Base-by-base conservation (phyloP, 2,113 vertebrate species). In the Jaculus jaculus region DNA sequence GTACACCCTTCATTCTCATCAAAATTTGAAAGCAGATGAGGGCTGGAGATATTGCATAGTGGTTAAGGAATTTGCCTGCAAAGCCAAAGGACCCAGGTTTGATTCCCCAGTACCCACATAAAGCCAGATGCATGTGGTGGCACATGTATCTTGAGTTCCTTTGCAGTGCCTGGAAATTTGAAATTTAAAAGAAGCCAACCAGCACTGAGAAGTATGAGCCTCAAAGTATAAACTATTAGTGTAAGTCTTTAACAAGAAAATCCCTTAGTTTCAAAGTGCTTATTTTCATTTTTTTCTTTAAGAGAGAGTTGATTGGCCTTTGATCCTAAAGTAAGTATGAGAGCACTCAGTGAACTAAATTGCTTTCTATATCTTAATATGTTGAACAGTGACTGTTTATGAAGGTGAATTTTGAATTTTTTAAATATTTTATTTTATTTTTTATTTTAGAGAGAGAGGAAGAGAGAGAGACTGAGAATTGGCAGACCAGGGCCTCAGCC, bases 311-410 rank as follows among this genome's bases (percentile, higher is more conserved):
- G 32, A 79, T 65, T 89, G 26, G 4, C 39, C 42, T 92, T 88
- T 79, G 39, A 58, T 79, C 18, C 17, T 86, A 92, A 88, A 84
- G 82, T 89, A 39, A 83, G 79, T 89, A 91, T 90, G 51, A 79
- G 90, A 94, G 85, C 23, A 82, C 47, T 47, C 80, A 65, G 13
- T 85, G 34, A 68, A 3, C 78, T 84, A 68, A 39, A 73, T 39
- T 85, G 34, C 71, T 92, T 82, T 23, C n/a, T 37, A 39, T 84
- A 71, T 69, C 37, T 7, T 54, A 18, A 21, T 66, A 54, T 83
- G 72, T 71, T 65, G 66, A 15, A 17, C 26, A 78, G 3, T 79
- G 24, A 61, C 60, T 86, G 1, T 78, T 83, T 24, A 65, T 61
- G 28, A 73, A 87, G 10, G 26, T 3, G 15, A 82, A 34, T 86